Conservation (phyloP, 2,113 vertebrate genomes). For the Fregetta grallaria region DNA sequence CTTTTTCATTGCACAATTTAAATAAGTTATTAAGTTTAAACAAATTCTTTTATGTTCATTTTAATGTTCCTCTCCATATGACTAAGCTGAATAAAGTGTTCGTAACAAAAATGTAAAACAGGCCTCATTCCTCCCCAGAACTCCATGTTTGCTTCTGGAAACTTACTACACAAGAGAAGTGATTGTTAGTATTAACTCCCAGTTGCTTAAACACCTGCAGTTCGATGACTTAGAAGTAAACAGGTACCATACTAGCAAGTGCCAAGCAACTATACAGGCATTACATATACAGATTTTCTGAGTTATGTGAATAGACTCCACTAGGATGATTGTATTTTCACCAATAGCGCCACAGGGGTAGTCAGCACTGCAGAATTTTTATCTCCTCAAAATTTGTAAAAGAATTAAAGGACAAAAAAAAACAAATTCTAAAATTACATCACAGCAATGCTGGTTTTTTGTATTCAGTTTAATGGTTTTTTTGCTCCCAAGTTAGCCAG, state of each 20-base stretch:
- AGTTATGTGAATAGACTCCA: neutral
- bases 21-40: neutral
- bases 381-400: neutral
- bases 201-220: conserved; percentile 27
- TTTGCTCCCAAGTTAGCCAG: neutral
- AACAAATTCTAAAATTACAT: neutral
- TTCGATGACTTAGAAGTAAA: conserved; percentile 17
- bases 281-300: neutral
- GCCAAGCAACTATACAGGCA: neutral
- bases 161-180: neutral
- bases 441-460: neutral
- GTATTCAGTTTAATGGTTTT: neutral
- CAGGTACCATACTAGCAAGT: neutral
- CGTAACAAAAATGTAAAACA: neutral
- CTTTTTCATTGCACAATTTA: neutral
- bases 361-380: neutral
- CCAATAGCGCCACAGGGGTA: neutral
- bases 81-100: neutral
- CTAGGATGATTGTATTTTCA: neutral
- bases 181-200: neutral
- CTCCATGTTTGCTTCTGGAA: neutral
- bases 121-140: neutral
- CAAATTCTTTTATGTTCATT: neutral
- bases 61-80: neutral
- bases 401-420: neutral